Evolutionary conservation across 2,797 vertebrate genomes (phyloP).

Genomic region (Molossus molossus): DNA sequence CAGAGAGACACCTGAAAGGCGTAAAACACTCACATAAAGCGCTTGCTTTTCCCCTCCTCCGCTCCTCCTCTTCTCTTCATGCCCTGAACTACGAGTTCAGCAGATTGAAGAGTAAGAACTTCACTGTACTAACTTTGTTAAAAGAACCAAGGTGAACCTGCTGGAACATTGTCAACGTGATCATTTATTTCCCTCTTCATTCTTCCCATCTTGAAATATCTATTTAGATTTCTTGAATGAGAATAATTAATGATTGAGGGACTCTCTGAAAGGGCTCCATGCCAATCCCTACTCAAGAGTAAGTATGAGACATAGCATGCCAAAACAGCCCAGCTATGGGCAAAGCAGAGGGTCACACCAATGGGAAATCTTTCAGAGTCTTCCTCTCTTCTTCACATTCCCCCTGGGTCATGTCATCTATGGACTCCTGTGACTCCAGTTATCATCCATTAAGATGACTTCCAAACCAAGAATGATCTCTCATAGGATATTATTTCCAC

Average conservation of each 20-base stretch:
- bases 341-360: neutral
- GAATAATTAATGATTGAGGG: neutral
- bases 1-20: neutral
- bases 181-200: constrained; percentile 27
- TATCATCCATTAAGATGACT: neutral
- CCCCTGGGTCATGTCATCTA: neutral
- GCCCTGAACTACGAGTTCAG: neutral
- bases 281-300: neutral
- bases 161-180: neutral
- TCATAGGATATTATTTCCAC: neutral
- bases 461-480: neutral
- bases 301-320: neutral
- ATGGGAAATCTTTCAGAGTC: neutral
- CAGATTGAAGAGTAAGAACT: neutral
- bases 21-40: neutral
- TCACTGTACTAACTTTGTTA: neutral
- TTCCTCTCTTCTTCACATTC: neutral
- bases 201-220: constrained; percentile 12
- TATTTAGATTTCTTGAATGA: constrained; percentile 16
- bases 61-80: neutral
- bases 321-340: neutral
- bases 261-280: neutral
- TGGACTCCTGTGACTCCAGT: neutral
- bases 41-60: neutral
- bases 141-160: constrained; percentile 53